Base-by-base conservation (phyloP, 2,888 invertebrate genomes). In the Erebia epiphron region DNA sequence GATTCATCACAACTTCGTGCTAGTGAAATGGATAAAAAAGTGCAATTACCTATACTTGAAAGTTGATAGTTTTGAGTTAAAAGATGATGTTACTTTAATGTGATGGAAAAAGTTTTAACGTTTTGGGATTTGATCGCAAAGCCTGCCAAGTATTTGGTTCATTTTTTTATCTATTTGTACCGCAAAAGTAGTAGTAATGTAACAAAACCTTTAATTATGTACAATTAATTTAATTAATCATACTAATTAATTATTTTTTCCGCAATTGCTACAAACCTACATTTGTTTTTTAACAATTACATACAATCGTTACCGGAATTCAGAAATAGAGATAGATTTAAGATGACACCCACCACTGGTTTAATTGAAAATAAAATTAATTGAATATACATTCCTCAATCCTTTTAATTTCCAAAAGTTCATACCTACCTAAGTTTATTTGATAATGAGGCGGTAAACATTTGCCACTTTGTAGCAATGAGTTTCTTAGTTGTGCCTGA, bases 21-120 rank as follows among this genome's bases (percentile, higher is more conserved):
- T 52, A 57, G 75, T 76, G 74, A 69, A 70, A 68, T 54, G 76
- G 71, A 74, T 68, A 72, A 75, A 54, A 41, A 64, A 63, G 54
- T 60, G 16, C 16, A 52, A 46, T 18, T 16, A 54, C 18, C 11
- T 26, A 49, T 14, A 49, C 46, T 62, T 60, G 43, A 60, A 43
- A 54, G 54, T 62, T 60, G 43, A 60, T 16, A 54, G 54, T 46
- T 5, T 62, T 21, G 18, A 49, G 35, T 35, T 46, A 14, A 49
- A 61, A 46, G 61, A 62, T 62, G 62, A 18, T 35, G 49, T 62
- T 49, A 62, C 14, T 56, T 21, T 10, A 56, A 5, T 21, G 41
- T 57, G 57, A 57, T 14, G 9, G 26, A 56, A 21, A 21, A 21
- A 58, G n/a, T 57, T 26, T 57, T n/a, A n/a, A n/a, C n/a, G n/a